Evolutionary conservation across 2,113 vertebrate species (phyloP).

Genomic region (Cololabis saira): DNA sequence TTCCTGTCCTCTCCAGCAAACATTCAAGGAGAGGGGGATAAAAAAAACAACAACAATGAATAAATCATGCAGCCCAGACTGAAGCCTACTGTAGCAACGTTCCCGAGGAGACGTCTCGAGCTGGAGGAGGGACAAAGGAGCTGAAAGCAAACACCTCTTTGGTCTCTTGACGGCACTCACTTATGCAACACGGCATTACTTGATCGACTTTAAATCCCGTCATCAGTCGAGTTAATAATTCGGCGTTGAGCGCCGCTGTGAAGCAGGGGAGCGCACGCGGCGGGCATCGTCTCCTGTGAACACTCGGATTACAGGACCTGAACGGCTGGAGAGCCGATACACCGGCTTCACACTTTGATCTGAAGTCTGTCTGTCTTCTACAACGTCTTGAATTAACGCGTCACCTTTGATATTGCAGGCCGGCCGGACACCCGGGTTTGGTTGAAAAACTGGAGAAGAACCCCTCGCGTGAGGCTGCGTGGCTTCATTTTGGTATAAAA

Average conservation of each 20-base stretch:
- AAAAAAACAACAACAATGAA: conserved; percentile 71
- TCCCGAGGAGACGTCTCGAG: conserved; percentile 51
- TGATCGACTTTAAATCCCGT: conserved; percentile 71
- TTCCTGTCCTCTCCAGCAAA: conserved; percentile 79
- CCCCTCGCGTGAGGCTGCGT: too few relatives aligned
- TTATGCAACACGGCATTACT: conserved; percentile 68
- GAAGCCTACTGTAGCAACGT: conserved; percentile 51
- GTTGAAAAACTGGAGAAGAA: too few relatives aligned
- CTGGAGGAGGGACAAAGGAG: conserved; percentile 26
- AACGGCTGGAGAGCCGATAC: conserved; percentile 55
- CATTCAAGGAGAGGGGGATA: conserved; percentile 67
- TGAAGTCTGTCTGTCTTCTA: conserved; percentile 47
- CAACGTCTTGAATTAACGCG: conserved; percentile 47
- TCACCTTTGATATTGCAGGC: too few relatives aligned
- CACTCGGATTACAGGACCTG: conserved; percentile 57
- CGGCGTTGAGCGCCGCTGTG: conserved; percentile 45
- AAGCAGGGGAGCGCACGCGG: conserved; percentile 62
- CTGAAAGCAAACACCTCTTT: conserved; percentile 66
- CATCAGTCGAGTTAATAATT: conserved; percentile 70
- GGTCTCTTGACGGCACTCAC: conserved; percentile 68
- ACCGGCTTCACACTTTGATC: conserved; percentile 57
- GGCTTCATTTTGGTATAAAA: too few relatives aligned
- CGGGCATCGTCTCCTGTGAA: conserved; percentile 53
- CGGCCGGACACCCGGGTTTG: too few relatives aligned
- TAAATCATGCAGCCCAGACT: conserved; percentile 75